Percentiles rank a stretch among this genome's conserved stretches.
phyloP scores from a whole-genome alignment of 2,888 invertebrate species.

The Brachyptera risi region DNA sequence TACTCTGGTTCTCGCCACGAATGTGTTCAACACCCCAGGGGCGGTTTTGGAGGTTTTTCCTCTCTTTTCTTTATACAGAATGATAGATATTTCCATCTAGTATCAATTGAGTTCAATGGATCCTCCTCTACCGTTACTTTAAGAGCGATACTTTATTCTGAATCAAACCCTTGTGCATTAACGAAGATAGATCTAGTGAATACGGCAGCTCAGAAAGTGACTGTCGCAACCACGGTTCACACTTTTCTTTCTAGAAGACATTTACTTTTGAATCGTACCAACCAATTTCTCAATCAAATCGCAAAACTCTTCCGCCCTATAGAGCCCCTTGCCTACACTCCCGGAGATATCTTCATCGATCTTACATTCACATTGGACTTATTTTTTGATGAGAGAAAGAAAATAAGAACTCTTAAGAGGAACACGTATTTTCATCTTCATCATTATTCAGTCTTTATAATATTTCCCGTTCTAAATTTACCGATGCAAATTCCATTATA shows the following conservation, averaged over 20 bases:
- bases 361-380: neutral
- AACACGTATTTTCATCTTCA: no score
- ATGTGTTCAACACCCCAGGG: constrained; percentile 6
- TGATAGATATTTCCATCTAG: constrained; percentile 16
- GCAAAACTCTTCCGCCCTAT: neutral
- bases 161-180: neutral
- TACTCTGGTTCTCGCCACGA: neutral
- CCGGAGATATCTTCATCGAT: neutral
- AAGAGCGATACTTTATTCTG: neutral
- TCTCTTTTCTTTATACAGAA: constrained; percentile 1
- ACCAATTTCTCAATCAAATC: neutral
- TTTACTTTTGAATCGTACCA: neutral
- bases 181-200: neutral
- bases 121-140: constrained; percentile 6
- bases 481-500: neutral
- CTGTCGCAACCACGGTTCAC: neutral
- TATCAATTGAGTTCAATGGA: constrained; percentile 14
- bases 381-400: no score
- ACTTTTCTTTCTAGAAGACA: neutral
- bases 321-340: neutral
- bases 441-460: neutral
- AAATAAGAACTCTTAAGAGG: no score
- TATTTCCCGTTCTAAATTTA: neutral
- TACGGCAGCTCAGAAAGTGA: neutral
- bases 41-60: neutral